Evolutionary conservation across 2,888 invertebrate species (phyloP).

Genomic region (Falcaria lacertinaria): DNA sequence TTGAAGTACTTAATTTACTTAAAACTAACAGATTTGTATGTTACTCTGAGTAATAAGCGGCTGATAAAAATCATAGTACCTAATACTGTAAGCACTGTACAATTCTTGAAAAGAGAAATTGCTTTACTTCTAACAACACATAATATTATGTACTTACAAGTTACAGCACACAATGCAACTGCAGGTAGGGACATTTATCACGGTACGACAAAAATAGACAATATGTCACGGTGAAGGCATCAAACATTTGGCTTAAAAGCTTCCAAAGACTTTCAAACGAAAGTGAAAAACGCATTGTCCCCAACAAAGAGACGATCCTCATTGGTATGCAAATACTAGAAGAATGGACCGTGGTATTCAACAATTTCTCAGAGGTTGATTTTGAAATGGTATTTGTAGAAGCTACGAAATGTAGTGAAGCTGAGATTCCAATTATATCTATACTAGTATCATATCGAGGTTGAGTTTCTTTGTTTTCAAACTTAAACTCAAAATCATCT

Average conservation of each 20-base stretch:
- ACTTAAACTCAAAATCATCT: too few species aligned
- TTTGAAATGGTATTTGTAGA: constrained; percentile 22
- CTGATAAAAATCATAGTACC: too few species aligned
- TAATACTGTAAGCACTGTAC: too few species aligned
- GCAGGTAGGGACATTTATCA: constrained; percentile 19
- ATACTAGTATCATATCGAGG: too few species aligned
- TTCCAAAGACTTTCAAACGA: constrained; percentile 30
- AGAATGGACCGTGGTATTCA: constrained; percentile 35
- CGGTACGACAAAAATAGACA: constrained; percentile 28
- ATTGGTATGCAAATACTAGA: constrained; percentile 50
- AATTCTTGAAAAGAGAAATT: too few species aligned
- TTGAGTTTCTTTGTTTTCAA: too few species aligned
- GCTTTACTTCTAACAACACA: too few species aligned
- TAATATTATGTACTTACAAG: neutral
- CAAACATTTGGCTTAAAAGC: constrained; percentile 29
- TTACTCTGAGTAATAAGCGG: too few species aligned
- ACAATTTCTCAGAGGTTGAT: constrained; percentile 31
- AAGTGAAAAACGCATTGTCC: constrained; percentile 45
- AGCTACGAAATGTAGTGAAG: constrained; percentile 2
- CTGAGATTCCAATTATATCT: constrained; percentile 13
- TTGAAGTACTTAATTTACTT: too few species aligned
- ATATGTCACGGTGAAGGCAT: constrained; percentile 32
- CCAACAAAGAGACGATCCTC: constrained; percentile 31
- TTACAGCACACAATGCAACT: constrained; percentile 1
- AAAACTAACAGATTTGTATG: too few species aligned